phyloP scores from a whole-genome alignment of 2,797 vertebrate species.

The Limnodromus scolopaceus region DNA sequence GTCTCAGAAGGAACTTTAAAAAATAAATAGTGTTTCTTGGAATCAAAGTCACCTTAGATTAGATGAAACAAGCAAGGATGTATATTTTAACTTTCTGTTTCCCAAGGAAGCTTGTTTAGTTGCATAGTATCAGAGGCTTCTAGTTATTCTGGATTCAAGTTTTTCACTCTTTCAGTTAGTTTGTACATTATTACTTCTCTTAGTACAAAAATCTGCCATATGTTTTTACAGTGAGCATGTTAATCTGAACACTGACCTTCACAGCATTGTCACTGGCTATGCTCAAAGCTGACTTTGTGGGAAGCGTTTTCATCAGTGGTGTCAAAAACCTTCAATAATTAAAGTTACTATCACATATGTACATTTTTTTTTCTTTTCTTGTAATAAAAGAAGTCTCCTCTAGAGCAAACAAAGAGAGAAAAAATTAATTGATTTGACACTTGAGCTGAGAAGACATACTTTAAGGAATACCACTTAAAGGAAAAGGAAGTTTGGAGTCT shows the following conservation, averaged over 20 bases:
- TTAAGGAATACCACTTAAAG: conserved; percentile 61
- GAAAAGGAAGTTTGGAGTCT: conserved; percentile 49
- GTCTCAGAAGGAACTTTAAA: background rate
- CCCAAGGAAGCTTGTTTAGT: background rate
- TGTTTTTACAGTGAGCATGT: conserved; percentile 27
- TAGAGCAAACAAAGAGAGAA: conserved; percentile 72
- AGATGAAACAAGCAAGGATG: background rate
- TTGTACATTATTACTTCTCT: background rate
- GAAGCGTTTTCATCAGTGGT: conserved; percentile 51
- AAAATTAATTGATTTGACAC: conserved; percentile 74
- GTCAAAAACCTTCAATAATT: conserved; percentile 74
- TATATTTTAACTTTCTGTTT: background rate
- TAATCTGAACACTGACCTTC: conserved; percentile 68
- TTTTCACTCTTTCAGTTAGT: background rate
- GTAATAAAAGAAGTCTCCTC: conserved; percentile 73
- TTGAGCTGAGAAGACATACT: conserved; percentile 67
- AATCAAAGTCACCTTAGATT: background rate
- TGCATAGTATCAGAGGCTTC: background rate
- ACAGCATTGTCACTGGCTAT: conserved; percentile 36
- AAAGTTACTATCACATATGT: conserved; percentile 63
- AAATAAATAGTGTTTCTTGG: background rate
- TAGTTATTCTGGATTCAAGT: background rate
- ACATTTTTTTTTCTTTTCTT: conserved; percentile 31
- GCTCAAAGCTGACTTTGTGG: conserved; percentile 57
- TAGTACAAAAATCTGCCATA: background rate